A percentile compares a stretch with the other conserved stretches of the same genome.
Evolutionary conservation across 2,113 vertebrate genomes (phyloP).

Genomic region (Phoenicopterus ruber): DNA sequence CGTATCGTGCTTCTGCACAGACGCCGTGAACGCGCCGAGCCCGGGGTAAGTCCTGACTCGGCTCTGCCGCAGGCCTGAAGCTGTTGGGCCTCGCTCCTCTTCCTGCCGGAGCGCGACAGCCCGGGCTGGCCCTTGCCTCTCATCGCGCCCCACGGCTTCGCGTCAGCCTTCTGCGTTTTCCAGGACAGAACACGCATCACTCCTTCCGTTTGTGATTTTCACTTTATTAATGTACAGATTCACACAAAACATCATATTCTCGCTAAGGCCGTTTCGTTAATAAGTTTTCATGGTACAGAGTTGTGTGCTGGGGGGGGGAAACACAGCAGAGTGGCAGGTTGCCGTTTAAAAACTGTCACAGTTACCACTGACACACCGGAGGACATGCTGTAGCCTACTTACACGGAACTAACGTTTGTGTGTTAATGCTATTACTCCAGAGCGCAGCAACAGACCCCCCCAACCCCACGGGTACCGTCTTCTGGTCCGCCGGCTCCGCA

Average conservation of each 20-base stretch:
- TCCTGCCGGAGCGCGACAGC: too few relatives aligned
- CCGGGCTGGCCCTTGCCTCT: too few relatives aligned
- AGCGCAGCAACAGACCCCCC: not conserved
- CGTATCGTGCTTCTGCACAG: rapidly evolving
- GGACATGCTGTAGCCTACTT: constrained; percentile 71
- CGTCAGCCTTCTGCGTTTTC: not conserved
- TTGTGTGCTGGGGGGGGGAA: not conserved
- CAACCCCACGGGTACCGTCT: not conserved
- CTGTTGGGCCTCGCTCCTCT: too few relatives aligned
- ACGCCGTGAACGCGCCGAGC: rapidly evolving
- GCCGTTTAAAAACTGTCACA: not conserved
- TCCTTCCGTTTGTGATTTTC: constrained; percentile 24
- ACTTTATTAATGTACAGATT: constrained; percentile 84
- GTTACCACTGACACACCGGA: constrained; percentile 43
- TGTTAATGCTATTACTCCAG: not conserved
- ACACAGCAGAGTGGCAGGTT: not conserved
- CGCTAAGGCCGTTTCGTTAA: constrained; percentile 48
- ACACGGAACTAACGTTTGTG: constrained; percentile 16
- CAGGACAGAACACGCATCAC: not conserved
- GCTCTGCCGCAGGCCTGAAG: not conserved
- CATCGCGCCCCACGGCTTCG: too few relatives aligned
- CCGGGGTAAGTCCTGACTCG: too few relatives aligned
- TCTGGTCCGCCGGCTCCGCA: constrained; percentile 5
- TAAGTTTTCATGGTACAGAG: not conserved
- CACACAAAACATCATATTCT: constrained; percentile 69